Base-by-base conservation (phyloP, 92 coral and sea anemone species). In the Phymanthus crucifer region DNA sequence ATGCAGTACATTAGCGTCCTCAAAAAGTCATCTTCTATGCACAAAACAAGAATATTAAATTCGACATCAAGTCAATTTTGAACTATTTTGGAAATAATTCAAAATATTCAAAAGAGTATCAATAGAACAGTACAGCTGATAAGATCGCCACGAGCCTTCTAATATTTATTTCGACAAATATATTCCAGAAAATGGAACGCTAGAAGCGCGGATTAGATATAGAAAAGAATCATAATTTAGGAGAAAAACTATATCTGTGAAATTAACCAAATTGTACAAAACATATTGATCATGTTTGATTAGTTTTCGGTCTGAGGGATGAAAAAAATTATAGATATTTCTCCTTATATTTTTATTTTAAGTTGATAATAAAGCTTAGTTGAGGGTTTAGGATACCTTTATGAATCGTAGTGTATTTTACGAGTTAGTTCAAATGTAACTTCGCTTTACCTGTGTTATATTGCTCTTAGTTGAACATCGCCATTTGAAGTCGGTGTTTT, bases 121-220 rank as follows among this genome's bases (percentile, higher is more conserved):
- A 61, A 13, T 12, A 61, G 32, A 61, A 24, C 1, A 27, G 27
- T 10, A 61, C 17, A 7, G n/a, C 16, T 61, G 68, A 61, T 61
- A 61, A 61, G 68, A 61, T 61, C 68, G 34, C 29, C 16, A 61
- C 29, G 10, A 24, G 27, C 13, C 29, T 61, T 26, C 4, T 24
- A 61, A 61, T 61, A 27, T 27, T 61, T 61, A 61, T 61, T 61
- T 61, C 33, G 68, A 61, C n/a, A 61, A 24, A 61, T 61, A 61
- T 24, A 21, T 7, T 24, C 27, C 9, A 61, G 32, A 11, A 61
- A 61, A 27, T 1, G 34, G 2, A 0, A 34, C 68, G 29, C 10
- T 54, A 11, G 64, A 29, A 61, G 34, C 34, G 68, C 26, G 68
- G 23, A 61, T 27, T 5, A 61, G 34, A 11, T 27, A 29, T 61